These are phyloP conservation scores for Gymnosoma rotundatum DNA, from an alignment of 2,888 invertebrate genomes.

Conservation along the genomic window DNA sequence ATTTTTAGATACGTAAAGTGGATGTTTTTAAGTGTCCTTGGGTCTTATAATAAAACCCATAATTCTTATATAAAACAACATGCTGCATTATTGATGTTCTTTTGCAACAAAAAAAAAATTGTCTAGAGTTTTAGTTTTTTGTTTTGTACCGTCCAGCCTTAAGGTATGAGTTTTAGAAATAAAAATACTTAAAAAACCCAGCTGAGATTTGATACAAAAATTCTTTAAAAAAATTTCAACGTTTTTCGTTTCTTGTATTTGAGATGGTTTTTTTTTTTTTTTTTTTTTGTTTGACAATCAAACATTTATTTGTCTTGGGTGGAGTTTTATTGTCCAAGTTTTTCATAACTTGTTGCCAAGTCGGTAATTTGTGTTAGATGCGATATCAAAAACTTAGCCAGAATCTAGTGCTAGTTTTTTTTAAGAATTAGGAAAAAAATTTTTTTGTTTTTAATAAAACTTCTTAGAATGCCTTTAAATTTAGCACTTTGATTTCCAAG, in stretches of 20 bases:
- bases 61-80: conserved; percentile 49
- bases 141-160: not conserved
- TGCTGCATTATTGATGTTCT: conserved; percentile 20
- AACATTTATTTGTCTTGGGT: conserved; percentile 18
- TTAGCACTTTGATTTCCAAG: no score
- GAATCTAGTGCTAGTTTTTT: no score
- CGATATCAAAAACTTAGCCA: no score
- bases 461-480: no score
- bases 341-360: no score
- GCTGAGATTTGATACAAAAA: conserved; percentile 10
- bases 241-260: not conserved
- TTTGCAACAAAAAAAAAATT: conserved; percentile 22
- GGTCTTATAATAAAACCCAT: conserved; percentile 59
- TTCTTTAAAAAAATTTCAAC: not conserved
- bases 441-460: no score
- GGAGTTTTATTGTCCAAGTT: not conserved
- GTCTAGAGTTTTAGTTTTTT: conserved; percentile 34
- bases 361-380: no score
- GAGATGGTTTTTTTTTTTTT: conserved; percentile 14
- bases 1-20: not conserved
- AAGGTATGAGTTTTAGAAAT: conserved; percentile 19
- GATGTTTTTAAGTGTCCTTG: conserved; percentile 63
- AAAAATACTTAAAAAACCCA: not conserved
- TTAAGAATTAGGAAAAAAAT: no score
- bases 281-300: conserved; percentile 23